These are phyloP conservation scores for Chaenogobius annularis DNA, from an alignment of 2,113 vertebrate species.

Conservation along the genomic window DNA sequence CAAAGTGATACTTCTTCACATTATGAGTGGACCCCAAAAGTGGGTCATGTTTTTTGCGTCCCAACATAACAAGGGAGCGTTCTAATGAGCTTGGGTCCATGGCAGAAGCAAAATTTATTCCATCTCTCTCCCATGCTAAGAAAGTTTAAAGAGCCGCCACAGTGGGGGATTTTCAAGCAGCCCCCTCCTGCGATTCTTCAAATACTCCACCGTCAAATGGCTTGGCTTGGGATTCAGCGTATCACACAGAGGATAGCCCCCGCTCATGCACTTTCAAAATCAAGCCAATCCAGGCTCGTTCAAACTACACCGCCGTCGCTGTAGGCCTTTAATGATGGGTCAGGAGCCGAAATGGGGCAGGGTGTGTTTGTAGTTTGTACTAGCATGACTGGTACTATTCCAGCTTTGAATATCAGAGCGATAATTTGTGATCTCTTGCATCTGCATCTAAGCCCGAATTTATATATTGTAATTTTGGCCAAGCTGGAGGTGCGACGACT, in stretches of 20 bases:
- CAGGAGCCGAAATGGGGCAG: constrained; percentile 27
- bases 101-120: constrained; percentile 62
- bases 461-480: too few species aligned
- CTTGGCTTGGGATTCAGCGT: constrained; percentile 61
- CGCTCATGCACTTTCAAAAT: constrained; percentile 43
- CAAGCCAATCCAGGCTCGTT: constrained; percentile 32
- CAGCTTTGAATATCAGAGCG: background rate
- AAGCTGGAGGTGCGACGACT: too few species aligned
- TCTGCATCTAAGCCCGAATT: background rate
- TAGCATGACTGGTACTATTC: constrained; percentile 15
- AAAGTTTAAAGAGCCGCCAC: constrained; percentile 64
- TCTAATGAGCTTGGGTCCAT: constrained; percentile 58
- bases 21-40: constrained; percentile 36
- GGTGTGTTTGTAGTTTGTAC: constrained; percentile 18
- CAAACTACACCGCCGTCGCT: constrained; percentile 34
- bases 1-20: constrained; percentile 31
- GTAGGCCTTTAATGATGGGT: constrained; percentile 41
- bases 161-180: constrained; percentile 63
- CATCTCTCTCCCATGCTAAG: constrained; percentile 53
- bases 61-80: constrained; percentile 48
- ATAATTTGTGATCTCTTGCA: background rate
- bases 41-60: constrained; percentile 57
- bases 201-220: constrained; percentile 60
- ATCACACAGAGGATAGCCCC: constrained; percentile 54
- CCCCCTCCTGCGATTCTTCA: constrained; percentile 70